phyloP scores from a whole-genome alignment of 2,888 invertebrate species.

The Tortricodes alternella region DNA sequence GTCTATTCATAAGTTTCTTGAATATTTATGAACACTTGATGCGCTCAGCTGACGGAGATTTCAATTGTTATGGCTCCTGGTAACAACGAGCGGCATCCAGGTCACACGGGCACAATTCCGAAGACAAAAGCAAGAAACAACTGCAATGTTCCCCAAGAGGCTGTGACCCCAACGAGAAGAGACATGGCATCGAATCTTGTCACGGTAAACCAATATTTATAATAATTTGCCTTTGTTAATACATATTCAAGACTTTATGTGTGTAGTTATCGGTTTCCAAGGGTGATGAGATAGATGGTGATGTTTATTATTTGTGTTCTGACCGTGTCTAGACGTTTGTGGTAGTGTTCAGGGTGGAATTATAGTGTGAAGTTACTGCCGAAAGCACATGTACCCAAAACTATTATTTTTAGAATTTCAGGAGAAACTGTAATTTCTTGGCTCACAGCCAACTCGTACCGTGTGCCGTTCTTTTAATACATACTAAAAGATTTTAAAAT shows the following conservation, averaged over 20 bases:
- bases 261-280: not conserved
- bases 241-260: not conserved
- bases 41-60: constrained; percentile 41
- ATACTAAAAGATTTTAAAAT: constrained; percentile 1
- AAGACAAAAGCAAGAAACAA: constrained; percentile 84
- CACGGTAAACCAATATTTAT: constrained; percentile 55
- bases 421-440: constrained; percentile 58
- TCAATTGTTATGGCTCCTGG: constrained; percentile 75
- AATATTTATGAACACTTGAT: constrained; percentile 34
- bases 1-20: constrained; percentile 22
- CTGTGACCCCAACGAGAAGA: constrained; percentile 83
- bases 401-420: constrained; percentile 69
- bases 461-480: constrained; percentile 17
- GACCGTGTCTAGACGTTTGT: not conserved
- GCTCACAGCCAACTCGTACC: constrained; percentile 60
- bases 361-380: constrained; percentile 57
- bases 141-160: constrained; percentile 83
- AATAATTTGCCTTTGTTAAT: not conserved
- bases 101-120: constrained; percentile 86
- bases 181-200: constrained; percentile 81
- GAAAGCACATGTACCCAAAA: constrained; percentile 47
- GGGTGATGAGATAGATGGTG: not conserved
- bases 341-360: constrained; percentile 23
- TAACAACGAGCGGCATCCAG: constrained; percentile 76
- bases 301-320: constrained; percentile 19